Evolutionary conservation across 2,888 invertebrate genomes (phyloP).

Genomic region (Caenorhabditis sp.): DNA sequence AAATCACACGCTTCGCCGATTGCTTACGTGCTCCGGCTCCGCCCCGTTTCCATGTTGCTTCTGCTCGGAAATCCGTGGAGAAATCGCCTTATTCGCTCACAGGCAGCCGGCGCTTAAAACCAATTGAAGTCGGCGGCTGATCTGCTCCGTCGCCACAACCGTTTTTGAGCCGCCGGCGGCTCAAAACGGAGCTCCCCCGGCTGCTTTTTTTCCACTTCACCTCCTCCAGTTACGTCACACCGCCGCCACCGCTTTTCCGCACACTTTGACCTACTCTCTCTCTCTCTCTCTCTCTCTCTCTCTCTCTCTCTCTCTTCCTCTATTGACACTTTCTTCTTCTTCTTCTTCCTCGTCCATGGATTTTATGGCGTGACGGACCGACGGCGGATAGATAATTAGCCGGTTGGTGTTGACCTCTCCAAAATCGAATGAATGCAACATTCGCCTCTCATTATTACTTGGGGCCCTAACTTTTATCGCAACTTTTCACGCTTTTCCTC

Average conservation of each 20-base stretch:
- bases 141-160: neutral
- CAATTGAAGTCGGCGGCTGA: neutral
- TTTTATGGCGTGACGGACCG: too few species aligned
- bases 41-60: too few species aligned
- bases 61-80: neutral
- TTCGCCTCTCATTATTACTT: too few species aligned
- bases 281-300: neutral
- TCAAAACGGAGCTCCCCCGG: neutral
- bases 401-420: too few species aligned
- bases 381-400: too few species aligned
- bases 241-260: neutral
- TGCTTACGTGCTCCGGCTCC: too few species aligned
- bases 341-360: conserved; percentile 17
- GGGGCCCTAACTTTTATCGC: too few species aligned
- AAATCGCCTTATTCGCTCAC: too few species aligned
- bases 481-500: too few species aligned
- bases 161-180: neutral
- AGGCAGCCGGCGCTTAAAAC: too few species aligned
- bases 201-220: neutral
- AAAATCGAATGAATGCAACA: too few species aligned
- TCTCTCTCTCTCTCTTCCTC: neutral
- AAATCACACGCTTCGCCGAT: too few species aligned
- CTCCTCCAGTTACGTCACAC: neutral
- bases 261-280: conserved; percentile 18
- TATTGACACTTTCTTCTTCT: conserved; percentile 21